Base-by-base conservation (phyloP, 2,888 invertebrate genomes). In the Clistopyga incitator region DNA sequence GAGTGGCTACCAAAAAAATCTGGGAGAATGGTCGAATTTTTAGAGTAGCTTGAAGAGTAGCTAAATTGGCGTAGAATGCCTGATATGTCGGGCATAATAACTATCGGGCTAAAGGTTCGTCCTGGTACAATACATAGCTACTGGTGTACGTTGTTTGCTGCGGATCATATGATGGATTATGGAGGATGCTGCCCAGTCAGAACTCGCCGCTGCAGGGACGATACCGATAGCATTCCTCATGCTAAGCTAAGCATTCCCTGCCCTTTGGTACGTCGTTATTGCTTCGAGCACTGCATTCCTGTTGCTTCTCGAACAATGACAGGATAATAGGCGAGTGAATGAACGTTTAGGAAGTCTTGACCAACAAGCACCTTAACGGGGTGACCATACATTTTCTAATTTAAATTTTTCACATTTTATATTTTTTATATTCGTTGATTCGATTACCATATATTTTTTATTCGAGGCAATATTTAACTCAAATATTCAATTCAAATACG, bases 171-270 rank as follows among this genome's bases (percentile, higher is more conserved):
- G 76, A 79, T 78, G 47, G 74, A 76, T 79, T 65, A 52, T 18
- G 38, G 47, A 23, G 50, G 42, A 25, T 64, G n/a, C 29, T 25
- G 11, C n/a, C 47, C 25, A 64, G 64, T 61, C 25, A 64, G 76
- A 76, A 76, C 79, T 79, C 18, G 70, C 25, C 42, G 59, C 45
- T 42, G 23, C 23, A 20, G 45, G 79, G 67, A 52, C 68, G 72
- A 54, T 61, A 68, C 72, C 64, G 72, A 68, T 75, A 80, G 80
- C 79, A 74, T 83, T 80, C 68, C 76, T 76, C 59, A 20, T 61
- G 65, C 42, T 59, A 78, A 75, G 67, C 42, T 20, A 34, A 56
- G 72, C 71, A 67, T 77, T 68, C 42, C 23, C 47, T 68, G 61
- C 52, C 23, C 45, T 79, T 76, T 76, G 56, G 76, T 45, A 42